Conservation (phyloP, 2,797 vertebrate genomes). For the Crypturellus tataupa region DNA sequence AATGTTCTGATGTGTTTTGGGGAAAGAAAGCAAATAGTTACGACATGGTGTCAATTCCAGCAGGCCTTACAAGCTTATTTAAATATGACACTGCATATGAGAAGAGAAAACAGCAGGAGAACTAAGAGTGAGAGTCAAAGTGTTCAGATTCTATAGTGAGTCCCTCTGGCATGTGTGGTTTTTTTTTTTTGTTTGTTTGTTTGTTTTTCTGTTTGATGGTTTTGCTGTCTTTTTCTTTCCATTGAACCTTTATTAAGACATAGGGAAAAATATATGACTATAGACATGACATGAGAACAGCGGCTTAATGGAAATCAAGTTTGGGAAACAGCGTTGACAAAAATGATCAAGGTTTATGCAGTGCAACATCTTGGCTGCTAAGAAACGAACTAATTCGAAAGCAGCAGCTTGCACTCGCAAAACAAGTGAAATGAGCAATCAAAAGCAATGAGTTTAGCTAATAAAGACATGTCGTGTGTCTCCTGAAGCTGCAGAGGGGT, state of each 20-base stretch:
- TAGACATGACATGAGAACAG: not conserved
- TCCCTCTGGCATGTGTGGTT: not conserved
- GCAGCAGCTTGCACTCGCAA: not conserved
- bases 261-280: not conserved
- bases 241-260: too few species aligned
- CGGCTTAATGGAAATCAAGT: not conserved
- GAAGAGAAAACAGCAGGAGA: not conserved
- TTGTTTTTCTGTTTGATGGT: not conserved
- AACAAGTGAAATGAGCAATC: not conserved
- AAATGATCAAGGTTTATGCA: not conserved
- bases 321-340: not conserved
- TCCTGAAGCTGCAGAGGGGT: not conserved
- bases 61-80: not conserved
- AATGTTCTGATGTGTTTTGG: not conserved
- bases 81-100: not conserved
- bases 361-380: not conserved
- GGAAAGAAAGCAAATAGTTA: not conserved
- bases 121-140: not conserved
- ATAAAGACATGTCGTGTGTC: not conserved
- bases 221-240: not conserved
- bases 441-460: not conserved
- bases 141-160: not conserved
- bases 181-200: not conserved
- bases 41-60: not conserved
- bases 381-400: not conserved